Base-by-base conservation (phyloP, 2,113 vertebrate genomes). In the Labrus mixtus region DNA sequence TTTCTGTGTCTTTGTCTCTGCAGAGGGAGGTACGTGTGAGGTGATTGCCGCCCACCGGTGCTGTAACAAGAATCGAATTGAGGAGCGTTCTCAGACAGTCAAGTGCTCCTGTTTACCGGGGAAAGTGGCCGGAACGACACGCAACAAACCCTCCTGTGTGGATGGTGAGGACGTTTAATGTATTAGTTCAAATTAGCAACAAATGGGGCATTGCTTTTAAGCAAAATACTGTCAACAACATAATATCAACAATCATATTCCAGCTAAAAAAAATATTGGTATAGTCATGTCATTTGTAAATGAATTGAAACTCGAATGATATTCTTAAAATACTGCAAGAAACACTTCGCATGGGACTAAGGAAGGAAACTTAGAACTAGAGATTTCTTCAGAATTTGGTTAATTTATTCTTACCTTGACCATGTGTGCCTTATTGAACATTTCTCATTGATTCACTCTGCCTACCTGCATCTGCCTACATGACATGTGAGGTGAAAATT, bases 31-130 rank as follows among this genome's bases (percentile, higher is more conserved):
- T 73, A 99, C 97, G 0, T 99, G 98, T 87, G 98, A 99, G 94
- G 98, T 99, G 91, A 99, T 99, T 64, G 98, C 98, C 4, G 98
- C 98, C 41, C 98, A 99, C 93, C 95, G 98, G 92, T 99, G 98
- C 88, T 99, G 98, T 93, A 99, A 99, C 94, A 99, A 99, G 96
- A 99, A 99, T 90, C 97, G 98, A 60, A 99, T 99, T 46, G 98
- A 99, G 90, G 98, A 99, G 86, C 96, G 98, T 74, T 99, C 98
- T 8, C 98, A 99, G 92, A 99, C 98, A 29, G 98, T 99, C 82
- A 99, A 99, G 92, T 99, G 98, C 88, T 99, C 98, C 90, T 99
- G 98, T 95, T 95, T 99, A 90, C 98, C 98, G 1, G 98, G 98
- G 70, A 99, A 99, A 95, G 98, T 99, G 87, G 98, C 98, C 33